phyloP scores from a whole-genome alignment of 2,113 vertebrate species.

The Burhinus bistriatus region DNA sequence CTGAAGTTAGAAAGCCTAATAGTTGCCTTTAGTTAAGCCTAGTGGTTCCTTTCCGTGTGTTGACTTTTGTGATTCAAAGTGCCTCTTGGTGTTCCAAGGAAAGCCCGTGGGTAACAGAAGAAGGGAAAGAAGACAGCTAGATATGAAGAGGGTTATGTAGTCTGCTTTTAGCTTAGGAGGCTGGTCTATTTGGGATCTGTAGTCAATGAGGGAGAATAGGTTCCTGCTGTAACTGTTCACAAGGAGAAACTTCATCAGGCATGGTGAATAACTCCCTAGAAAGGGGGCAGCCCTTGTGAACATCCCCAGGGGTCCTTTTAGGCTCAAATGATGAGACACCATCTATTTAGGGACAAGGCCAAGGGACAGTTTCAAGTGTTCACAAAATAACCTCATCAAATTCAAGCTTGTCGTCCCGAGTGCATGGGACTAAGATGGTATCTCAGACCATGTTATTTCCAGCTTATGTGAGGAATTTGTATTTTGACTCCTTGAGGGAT shows the following conservation, averaged over 20 bases:
- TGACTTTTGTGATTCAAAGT: background rate
- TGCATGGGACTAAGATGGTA: background rate
- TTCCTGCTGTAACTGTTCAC: background rate
- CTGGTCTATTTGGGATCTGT: background rate
- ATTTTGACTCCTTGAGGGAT: background rate
- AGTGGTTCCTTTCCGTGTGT: background rate
- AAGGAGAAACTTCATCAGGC: background rate
- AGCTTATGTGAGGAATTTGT: background rate
- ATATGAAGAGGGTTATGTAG: background rate
- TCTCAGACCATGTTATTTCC: background rate
- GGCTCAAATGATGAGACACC: background rate
- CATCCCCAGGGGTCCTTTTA: background rate
- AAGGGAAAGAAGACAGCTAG: background rate
- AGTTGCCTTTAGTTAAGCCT: background rate
- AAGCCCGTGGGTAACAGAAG: background rate
- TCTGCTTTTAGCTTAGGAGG: background rate
- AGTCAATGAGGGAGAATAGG: background rate
- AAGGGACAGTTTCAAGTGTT: background rate
- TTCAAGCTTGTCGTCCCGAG: background rate
- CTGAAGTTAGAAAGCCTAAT: background rate
- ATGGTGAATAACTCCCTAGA: background rate
- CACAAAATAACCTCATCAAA: background rate
- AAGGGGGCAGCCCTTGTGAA: background rate
- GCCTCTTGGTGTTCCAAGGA: background rate
- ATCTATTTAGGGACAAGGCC: background rate